These are phyloP conservation scores for Galerucella pusilla DNA, from an alignment of 2,888 invertebrate genomes.

Conservation along the genomic window DNA sequence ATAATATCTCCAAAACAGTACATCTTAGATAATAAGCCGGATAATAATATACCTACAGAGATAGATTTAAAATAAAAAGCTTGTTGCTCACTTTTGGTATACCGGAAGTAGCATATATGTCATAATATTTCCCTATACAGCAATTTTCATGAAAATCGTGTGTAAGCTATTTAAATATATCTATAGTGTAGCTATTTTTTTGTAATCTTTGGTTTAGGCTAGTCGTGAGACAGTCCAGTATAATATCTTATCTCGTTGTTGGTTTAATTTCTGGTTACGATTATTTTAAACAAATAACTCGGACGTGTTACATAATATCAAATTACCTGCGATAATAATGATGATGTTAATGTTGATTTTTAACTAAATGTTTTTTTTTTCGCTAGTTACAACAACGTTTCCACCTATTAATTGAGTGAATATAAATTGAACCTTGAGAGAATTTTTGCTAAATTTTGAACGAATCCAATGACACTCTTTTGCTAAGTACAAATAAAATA, in stretches of 20 bases:
- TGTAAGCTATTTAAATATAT: no score
- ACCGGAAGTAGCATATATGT: no score
- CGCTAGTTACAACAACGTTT: neutral
- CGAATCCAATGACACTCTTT: neutral
- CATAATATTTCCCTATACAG: no score
- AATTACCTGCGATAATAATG: neutral
- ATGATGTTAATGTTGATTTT: neutral
- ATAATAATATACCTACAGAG: no score
- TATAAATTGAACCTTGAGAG: neutral
- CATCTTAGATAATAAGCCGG: no score
- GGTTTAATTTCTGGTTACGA: neutral
- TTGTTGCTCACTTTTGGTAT: no score
- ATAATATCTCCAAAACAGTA: no score
- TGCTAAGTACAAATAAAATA: neutral
- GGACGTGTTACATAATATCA: conserved; percentile 1
- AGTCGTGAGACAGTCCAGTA: no score
- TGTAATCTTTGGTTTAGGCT: no score
- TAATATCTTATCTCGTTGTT: neutral
- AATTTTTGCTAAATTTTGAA: neutral
- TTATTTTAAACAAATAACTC: neutral
- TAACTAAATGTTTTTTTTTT: neutral
- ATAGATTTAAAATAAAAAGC: no score
- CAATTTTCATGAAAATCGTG: no score
- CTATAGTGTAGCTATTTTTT: no score
- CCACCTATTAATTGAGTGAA: neutral